Conservation (phyloP, 2,113 vertebrate species). For the Papio anubis region DNA sequence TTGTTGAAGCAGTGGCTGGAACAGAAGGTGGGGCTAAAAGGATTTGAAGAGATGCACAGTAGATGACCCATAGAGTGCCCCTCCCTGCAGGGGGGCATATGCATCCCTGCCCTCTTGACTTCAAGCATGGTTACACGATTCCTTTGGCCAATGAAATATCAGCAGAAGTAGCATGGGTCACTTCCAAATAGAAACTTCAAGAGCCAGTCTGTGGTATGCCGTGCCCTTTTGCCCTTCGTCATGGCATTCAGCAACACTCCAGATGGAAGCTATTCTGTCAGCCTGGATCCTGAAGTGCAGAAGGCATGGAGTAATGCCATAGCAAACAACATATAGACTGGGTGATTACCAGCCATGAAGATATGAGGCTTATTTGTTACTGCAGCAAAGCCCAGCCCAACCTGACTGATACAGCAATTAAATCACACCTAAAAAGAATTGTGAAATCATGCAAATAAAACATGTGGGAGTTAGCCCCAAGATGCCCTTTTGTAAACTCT, state of each 20-base stretch:
- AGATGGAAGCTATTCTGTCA: not conserved
- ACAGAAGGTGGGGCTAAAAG: not conserved
- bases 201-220: not conserved
- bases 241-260: not conserved
- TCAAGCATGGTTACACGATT: not conserved
- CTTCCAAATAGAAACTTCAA: not conserved
- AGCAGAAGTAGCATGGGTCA: not conserved
- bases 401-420: not conserved
- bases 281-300: not conserved
- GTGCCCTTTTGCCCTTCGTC: not conserved
- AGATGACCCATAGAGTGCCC: not conserved
- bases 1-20: not conserved
- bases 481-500: not conserved
- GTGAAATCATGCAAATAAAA: not conserved
- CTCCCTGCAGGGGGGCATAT: too few relatives aligned
- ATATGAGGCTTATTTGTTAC: not conserved
- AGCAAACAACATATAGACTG: not conserved
- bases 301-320: accelerated
- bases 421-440: not conserved
- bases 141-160: not conserved
- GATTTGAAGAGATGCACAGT: not conserved
- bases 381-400: not conserved
- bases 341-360: not conserved
- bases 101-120: too few relatives aligned
- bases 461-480: not conserved